Base-by-base conservation (phyloP, 2,888 invertebrate genomes). In the Stratiomys singularior region DNA sequence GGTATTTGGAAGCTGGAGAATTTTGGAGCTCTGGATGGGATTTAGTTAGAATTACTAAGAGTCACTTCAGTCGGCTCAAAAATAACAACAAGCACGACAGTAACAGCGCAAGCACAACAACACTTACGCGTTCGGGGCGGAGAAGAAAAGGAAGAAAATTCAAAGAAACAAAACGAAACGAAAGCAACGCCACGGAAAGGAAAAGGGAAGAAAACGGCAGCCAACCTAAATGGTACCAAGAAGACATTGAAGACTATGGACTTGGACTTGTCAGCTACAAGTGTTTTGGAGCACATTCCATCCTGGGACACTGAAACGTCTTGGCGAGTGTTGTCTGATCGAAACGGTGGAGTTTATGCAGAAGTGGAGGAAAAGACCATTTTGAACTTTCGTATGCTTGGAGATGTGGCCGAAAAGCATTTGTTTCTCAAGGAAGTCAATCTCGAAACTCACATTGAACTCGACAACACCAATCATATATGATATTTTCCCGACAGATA, bases 31-130 rank as follows among this genome's bases (percentile, higher is more conserved):
- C 60, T 74, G 60, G 30, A 74, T 74, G 74, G 74, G 74, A 74
- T 74, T 74, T 74, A 60, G 58, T 58, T 37, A 74, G 74, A 74
- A 60, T 74, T 37, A 23, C 74, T 74, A 74, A 74, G 74, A 74
- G 74, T 74, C 74, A 74, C 74, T 74, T 58, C 58, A 74, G 30
- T 60, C 25, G 21, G 74, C 58, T 58, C 60, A 74, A 60, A 60
- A 74, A 74, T 74, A 74, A 74, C 74, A 74, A 74, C 74, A 74
- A 60, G 60, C 23, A 69, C 69, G 69, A 69, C 69, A 69, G 69
- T 47, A 69, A 69, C 69, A 69, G 47, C 69, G 25, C 60, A 30
- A 23, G 18, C 28, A 46, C 67, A 67, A 44, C 67, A 67, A 44
- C 67, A 67, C 44, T 47, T 25, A 1, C n/a, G n/a, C n/a, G n/a